phyloP scores from a whole-genome alignment of 2,888 invertebrate genomes.

The Meghimatium bilineatum region DNA sequence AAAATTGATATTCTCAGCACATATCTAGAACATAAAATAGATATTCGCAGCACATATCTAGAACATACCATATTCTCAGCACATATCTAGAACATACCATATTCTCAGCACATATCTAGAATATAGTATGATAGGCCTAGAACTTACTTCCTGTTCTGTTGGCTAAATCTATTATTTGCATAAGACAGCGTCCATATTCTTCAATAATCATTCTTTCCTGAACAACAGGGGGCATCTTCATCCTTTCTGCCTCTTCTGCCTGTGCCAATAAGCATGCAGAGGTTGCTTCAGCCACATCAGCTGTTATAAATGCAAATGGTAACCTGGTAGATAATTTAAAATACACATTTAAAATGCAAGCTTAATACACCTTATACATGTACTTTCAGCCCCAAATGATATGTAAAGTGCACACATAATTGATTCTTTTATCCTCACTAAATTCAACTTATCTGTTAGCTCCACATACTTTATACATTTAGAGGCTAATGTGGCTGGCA shows the following conservation, averaged over 20 bases:
- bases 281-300: constrained; percentile 97
- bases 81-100: no score
- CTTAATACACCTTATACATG: neutral
- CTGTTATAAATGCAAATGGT: constrained; percentile 93
- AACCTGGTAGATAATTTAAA: constrained; percentile 79
- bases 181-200: constrained; percentile 95
- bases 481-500: no score
- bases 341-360: neutral
- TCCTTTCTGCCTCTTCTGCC: constrained; percentile 87
- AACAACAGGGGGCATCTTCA: constrained; percentile 82
- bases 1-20: no score
- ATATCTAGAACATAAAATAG: neutral
- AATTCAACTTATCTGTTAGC: no score
- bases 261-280: constrained; percentile 96
- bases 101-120: no score
- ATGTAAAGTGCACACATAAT: no score
- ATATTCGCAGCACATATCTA: neutral
- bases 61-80: neutral
- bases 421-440: no score
- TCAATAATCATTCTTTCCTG: constrained; percentile 88
- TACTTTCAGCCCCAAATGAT: no score
- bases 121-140: no score
- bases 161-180: constrained; percentile 90
- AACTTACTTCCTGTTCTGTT: constrained; percentile 76
- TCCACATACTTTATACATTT: no score